phyloP scores from a whole-genome alignment of 1,140 invertebrate species.

The Panonychus citri region DNA sequence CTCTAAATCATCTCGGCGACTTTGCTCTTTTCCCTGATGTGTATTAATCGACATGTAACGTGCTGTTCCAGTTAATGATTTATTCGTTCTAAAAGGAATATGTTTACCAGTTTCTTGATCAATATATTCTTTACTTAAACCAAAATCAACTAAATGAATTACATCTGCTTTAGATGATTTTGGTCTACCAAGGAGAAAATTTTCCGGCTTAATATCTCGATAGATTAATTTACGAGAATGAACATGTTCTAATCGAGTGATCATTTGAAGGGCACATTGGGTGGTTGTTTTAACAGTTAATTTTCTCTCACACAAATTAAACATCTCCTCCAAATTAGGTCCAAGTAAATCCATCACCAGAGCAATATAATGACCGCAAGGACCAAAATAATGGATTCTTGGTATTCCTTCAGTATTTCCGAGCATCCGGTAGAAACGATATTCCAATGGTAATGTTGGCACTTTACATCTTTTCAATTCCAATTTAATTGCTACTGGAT shows the following conservation, averaged over 20 bases:
- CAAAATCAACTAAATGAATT: slow-evolving; percentile 78
- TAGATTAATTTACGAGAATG: slow-evolving; percentile 16
- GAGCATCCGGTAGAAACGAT: slow-evolving; percentile 6
- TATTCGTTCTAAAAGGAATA: slow-evolving; percentile 37
- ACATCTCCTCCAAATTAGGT: slow-evolving; percentile 15
- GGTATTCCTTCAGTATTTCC: slow-evolving; percentile 3
- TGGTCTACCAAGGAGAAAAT: slow-evolving; percentile 17
- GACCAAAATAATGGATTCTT: slow-evolving; percentile 8
- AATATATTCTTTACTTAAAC: slow-evolving; percentile 38
- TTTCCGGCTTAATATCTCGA: slow-evolving; percentile 20
- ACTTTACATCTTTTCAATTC: slow-evolving; percentile 3
- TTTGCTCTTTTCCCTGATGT: slow-evolving; percentile 60
- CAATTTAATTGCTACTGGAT: background rate
- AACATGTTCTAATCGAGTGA: slow-evolving; percentile 12
- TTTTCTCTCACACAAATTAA: slow-evolving; percentile 13
- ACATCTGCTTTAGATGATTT: slow-evolving; percentile 85
- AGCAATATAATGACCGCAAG: slow-evolving; percentile 2
- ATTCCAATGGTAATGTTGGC: slow-evolving; percentile 8
- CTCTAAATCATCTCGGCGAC: slow-evolving; percentile 92
- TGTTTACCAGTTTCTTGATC: slow-evolving; percentile 35
- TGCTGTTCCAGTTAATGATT: slow-evolving; percentile 36
- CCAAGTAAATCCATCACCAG: slow-evolving; percentile 17
- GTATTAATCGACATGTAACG: slow-evolving; percentile 36
- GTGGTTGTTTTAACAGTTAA: slow-evolving; percentile 14
- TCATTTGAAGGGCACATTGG: slow-evolving; percentile 13